Percentiles rank a stretch among this genome's conserved stretches.
Evolutionary conservation across 2,113 vertebrate species (phyloP).

Genomic region (Notarius quadriscutis): DNA sequence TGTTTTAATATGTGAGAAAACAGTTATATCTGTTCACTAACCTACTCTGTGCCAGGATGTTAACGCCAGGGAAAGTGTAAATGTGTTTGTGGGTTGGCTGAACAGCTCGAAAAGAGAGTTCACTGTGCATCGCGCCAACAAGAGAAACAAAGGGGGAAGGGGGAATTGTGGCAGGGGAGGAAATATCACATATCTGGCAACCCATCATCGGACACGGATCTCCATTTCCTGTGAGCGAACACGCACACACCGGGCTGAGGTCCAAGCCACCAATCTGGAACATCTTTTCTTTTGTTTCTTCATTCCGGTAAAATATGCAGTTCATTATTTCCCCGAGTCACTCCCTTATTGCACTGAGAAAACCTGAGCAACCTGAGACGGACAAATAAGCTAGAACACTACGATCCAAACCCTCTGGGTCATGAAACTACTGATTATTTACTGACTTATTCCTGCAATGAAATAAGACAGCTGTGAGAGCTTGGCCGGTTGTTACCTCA

Average conservation of each 20-base stretch:
- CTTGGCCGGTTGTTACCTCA: background rate
- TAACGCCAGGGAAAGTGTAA: slow-evolving; percentile 37
- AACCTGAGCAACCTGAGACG: slow-evolving; percentile 2
- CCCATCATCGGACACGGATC: slow-evolving; percentile 67
- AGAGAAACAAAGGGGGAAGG: background rate
- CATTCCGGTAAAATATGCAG: slow-evolving; percentile 59
- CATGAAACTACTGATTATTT: slow-evolving; percentile 29
- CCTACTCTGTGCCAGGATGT: background rate
- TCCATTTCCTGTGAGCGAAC: slow-evolving; percentile 65
- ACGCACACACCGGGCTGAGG: slow-evolving; percentile 57
- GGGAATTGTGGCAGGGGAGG: slow-evolving; percentile 59
- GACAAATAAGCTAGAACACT: background rate
- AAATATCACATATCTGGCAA: slow-evolving; percentile 70
- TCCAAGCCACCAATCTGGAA: slow-evolving; percentile 61
- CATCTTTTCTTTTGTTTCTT: slow-evolving; percentile 55
- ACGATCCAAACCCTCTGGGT: slow-evolving; percentile 9
- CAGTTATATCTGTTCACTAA: background rate
- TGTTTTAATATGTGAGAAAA: slow-evolving; percentile 31
- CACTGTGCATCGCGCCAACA: background rate
- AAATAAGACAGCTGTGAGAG: slow-evolving; percentile 17
- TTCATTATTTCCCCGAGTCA: slow-evolving; percentile 61
- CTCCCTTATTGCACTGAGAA: background rate
- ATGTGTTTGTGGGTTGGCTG: slow-evolving; percentile 40
- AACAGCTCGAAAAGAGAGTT: slow-evolving; percentile 16
- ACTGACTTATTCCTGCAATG: slow-evolving; percentile 11